Evolutionary conservation across 2,888 invertebrate genomes (phyloP), one percentile per base, ranked within the genome.

Genomic region (Strigamia transsilvanica): DNA sequence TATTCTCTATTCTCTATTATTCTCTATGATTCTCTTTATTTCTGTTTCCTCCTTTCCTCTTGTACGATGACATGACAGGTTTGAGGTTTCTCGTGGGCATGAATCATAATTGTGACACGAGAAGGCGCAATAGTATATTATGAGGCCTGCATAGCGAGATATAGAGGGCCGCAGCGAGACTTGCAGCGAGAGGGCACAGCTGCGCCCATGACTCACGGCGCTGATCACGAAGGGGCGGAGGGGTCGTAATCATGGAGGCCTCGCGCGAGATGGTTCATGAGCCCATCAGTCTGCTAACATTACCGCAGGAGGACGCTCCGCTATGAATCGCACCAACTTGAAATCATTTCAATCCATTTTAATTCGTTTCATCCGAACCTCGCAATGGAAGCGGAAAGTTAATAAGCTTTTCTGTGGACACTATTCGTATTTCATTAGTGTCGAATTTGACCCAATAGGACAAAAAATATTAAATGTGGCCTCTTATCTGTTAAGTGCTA

Each of bases 141-240:
- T 27, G 73, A 73, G 73, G 73, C 32, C 73, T 73, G 73, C 73
- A 73, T 73, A 12, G 73, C 73, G 73, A 73, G 73, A 73, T 73
- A 73, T 73, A 32, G 23, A 32, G 73, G 32, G 32, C 32, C 73
- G 32, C 32, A 73, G 73, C 73, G n/a, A 73, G 32, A 38, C 38
- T 38, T 38, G 73, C 73, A 73, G 73, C 73, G 23, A 27, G 73
- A 73, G 73, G 73, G 73, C 73, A 73, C 73, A 73, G 73, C 73
- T 73, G 73, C 73, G 73, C 73, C 32, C 73, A 73, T 73, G 73
- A 73, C 73, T 73, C 73, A 73, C 73, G 73, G 73, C 73, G 73
- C 73, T 73, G 73, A 73, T 73, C 73, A 73, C 73, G 73, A 73
- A 73, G 73, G 73, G 73, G 73, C 73, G 73, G 27, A 32, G 73